Conservation (phyloP, 1,140 invertebrate genomes). For the Condylostylus longicornis region DNA sequence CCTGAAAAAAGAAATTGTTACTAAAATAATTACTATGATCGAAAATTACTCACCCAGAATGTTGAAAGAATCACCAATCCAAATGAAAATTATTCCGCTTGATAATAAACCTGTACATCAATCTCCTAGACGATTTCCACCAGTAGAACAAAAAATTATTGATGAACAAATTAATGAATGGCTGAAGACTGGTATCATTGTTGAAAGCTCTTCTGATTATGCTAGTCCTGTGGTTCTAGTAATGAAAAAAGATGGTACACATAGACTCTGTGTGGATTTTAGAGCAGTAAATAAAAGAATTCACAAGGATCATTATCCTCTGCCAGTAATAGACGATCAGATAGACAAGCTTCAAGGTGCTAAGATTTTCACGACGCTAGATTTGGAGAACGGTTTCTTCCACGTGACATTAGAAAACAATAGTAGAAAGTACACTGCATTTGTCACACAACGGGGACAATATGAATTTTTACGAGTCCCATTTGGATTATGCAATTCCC, state of each 20-base stretch:
- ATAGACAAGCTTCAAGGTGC: constrained; percentile 12
- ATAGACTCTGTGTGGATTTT: constrained; percentile 28
- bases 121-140: constrained; percentile 14
- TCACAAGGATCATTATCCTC: constrained; percentile 22
- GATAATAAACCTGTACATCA: constrained; percentile 17
- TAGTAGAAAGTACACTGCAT: constrained; percentile 23
- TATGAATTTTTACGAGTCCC: constrained; percentile 33
- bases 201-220: constrained; percentile 15
- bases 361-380: constrained; percentile 29
- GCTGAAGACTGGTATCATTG: constrained; percentile 18
- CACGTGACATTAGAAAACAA: constrained; percentile 22
- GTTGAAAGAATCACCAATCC: constrained; percentile 4
- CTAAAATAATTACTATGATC: background rate
- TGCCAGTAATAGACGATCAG: constrained; percentile 23
- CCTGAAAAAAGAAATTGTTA: background rate
- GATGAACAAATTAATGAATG: constrained; percentile 12
- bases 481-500: constrained; percentile 32
- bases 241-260: constrained; percentile 21
- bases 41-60: background rate
- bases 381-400: constrained; percentile 31
- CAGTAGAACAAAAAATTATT: constrained; percentile 8
- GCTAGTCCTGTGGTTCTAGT: constrained; percentile 23
- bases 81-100: constrained; percentile 11
- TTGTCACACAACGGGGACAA: constrained; percentile 25
- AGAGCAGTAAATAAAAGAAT: constrained; percentile 26